A percentile compares a stretch with the other conserved stretches of the same genome.
Evolutionary conservation across 2,888 invertebrate species (phyloP).

Genomic region (Cartodere bifasciata): DNA sequence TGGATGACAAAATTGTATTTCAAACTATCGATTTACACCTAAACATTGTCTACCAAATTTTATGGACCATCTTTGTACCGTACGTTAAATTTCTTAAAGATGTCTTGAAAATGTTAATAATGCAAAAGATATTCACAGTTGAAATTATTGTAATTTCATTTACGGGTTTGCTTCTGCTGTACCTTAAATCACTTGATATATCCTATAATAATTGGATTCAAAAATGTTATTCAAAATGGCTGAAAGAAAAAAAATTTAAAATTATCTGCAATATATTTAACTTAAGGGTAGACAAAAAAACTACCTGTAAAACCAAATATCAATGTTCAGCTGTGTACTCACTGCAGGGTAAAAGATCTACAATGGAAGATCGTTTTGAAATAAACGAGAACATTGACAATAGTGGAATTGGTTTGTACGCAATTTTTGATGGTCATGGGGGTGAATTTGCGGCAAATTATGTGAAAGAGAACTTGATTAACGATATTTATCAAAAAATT

Average conservation of each 20-base stretch:
- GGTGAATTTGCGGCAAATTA: slow-evolving; percentile 92
- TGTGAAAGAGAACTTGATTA: slow-evolving; percentile 76
- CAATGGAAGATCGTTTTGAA: slow-evolving; percentile 92
- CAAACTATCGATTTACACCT: slow-evolving; percentile 79
- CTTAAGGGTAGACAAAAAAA: slow-evolving; percentile 42
- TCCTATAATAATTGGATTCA: slow-evolving; percentile 51
- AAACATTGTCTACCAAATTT: slow-evolving; percentile 71
- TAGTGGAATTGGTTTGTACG: slow-evolving; percentile 78
- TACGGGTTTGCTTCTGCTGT: slow-evolving; percentile 57
- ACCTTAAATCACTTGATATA: slow-evolving; percentile 70
- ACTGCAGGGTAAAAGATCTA: slow-evolving; percentile 76
- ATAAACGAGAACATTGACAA: slow-evolving; percentile 75
- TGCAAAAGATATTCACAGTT: slow-evolving; percentile 67
- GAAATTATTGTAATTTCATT: slow-evolving; percentile 65
- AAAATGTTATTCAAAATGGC: neutral
- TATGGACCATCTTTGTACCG: slow-evolving; percentile 49
- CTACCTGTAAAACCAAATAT: slow-evolving; percentile 66
- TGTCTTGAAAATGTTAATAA: slow-evolving; percentile 65
- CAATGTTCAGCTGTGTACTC: slow-evolving; percentile 76
- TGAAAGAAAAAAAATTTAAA: slow-evolving; percentile 25
- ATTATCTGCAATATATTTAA: slow-evolving; percentile 50
- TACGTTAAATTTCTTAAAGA: slow-evolving; percentile 57
- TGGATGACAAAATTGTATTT: slow-evolving; percentile 78
- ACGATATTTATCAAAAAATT: slow-evolving; percentile 65
- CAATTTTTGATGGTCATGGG: slow-evolving; percentile 91